These are phyloP conservation scores for Heliconius eleuchia DNA, from an alignment of 1,140 invertebrate species.

Conservation along the genomic window DNA sequence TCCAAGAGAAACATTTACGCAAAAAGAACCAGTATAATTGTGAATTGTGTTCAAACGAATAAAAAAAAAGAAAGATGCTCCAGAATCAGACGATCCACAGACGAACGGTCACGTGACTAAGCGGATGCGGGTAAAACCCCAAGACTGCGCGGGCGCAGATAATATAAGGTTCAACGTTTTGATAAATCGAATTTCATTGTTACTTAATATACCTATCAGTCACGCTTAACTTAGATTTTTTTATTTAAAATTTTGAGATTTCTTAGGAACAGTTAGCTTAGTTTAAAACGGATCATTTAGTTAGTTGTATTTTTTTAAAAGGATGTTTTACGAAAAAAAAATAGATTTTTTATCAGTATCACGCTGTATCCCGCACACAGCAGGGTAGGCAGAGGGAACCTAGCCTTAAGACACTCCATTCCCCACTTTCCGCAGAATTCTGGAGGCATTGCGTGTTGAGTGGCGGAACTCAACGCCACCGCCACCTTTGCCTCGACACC, in stretches of 20 bases:
- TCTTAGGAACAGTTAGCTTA: not conserved
- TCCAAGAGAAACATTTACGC: too few species aligned
- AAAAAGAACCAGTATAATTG: not conserved
- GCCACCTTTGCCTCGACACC: too few species aligned
- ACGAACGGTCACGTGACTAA: conserved; percentile 10
- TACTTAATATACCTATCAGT: not conserved
- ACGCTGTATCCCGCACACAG: too few species aligned
- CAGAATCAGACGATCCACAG: conserved; percentile 5
- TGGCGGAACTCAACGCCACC: too few species aligned
- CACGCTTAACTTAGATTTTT: not conserved
- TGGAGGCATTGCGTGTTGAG: too few species aligned
- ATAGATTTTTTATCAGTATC: too few species aligned
- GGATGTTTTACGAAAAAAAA: too few species aligned
- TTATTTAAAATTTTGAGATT: not conserved
- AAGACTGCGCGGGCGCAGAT: conserved; percentile 16
- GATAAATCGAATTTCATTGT: conserved; percentile 22
- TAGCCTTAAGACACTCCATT: too few species aligned
- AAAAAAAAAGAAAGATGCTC: not conserved
- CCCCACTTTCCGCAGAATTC: too few species aligned
- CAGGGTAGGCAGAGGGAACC: too few species aligned
- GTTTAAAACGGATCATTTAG: not conserved
- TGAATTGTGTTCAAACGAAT: not conserved
- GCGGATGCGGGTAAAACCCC: conserved; percentile 23
- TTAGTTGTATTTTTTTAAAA: too few species aligned
- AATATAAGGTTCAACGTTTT: conserved; percentile 15